phyloP scores from a whole-genome alignment of 1,140 invertebrate genomes.

The Heliconius hermathena region DNA sequence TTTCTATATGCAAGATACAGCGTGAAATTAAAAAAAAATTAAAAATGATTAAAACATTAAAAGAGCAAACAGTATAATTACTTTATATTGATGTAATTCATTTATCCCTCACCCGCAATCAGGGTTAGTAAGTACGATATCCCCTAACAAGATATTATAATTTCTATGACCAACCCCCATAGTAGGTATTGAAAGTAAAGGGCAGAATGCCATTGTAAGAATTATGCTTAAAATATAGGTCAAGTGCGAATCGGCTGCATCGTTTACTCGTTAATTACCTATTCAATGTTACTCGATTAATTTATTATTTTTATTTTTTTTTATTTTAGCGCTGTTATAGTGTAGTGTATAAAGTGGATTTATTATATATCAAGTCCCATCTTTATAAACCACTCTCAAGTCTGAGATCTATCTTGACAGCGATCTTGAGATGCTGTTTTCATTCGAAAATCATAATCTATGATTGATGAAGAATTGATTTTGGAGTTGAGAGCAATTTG shows the following conservation, averaged over 20 bases:
- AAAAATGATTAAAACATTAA: neutral
- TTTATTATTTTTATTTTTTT: neutral
- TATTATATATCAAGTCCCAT: no score
- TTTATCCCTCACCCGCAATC: neutral
- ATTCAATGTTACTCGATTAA: constrained; percentile 14
- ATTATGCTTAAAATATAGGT: constrained; percentile 20
- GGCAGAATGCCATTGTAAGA: constrained; percentile 23
- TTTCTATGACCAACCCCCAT: neutral
- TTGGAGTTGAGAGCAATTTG: no score
- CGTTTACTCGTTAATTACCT: constrained; percentile 14
- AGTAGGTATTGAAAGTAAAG: constrained; percentile 11
- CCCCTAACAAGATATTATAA: neutral
- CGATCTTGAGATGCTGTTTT: no score
- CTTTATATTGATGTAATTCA: neutral
- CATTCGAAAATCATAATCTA: no score
- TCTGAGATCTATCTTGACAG: no score
- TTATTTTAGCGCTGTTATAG: neutral
- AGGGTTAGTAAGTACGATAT: neutral
- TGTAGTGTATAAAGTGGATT: neutral
- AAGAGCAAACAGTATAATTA: neutral
- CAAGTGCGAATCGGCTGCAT: constrained; percentile 16
- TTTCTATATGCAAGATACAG: no score
- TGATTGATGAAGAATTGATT: no score
- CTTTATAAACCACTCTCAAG: no score
- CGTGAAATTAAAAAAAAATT: no score